Evolutionary conservation across 2,888 invertebrate genomes (phyloP).

Genomic region (Hemaris fuciformis): DNA sequence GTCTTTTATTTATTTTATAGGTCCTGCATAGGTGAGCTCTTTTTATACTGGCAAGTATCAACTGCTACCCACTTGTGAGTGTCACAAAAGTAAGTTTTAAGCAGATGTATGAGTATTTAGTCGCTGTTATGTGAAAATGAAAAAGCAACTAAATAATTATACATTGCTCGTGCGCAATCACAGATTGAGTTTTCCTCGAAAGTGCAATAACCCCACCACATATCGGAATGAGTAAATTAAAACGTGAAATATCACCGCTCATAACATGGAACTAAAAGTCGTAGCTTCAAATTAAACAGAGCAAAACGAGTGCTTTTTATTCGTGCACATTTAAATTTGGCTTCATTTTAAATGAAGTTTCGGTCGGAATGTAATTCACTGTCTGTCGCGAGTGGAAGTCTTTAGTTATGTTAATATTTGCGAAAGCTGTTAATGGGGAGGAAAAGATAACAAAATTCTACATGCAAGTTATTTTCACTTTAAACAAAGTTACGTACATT

Average conservation of each 20-base stretch:
- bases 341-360: conserved; percentile 9
- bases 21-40: too few species aligned
- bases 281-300: conserved; percentile 4
- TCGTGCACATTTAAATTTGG: conserved; percentile 4
- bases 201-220: background rate
- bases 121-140: too few species aligned
- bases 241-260: background rate
- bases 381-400: conserved; percentile 1
- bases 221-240: background rate
- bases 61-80: too few species aligned
- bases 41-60: too few species aligned
- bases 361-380: conserved; percentile 6
- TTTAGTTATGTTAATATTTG: conserved; percentile 11
- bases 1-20: too few species aligned
- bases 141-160: too few species aligned
- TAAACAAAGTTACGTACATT: too few species aligned
- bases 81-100: too few species aligned
- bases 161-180: too few species aligned
- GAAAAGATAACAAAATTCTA: background rate
- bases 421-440: background rate
- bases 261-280: background rate
- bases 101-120: too few species aligned
- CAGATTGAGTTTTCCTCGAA: background rate
- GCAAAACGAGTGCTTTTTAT: conserved; percentile 4
- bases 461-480: background rate